Percentiles rank a stretch among this genome's conserved stretches.
Evolutionary conservation across 2,113 vertebrate genomes (phyloP).

Genomic region (Bubo bubo): DNA sequence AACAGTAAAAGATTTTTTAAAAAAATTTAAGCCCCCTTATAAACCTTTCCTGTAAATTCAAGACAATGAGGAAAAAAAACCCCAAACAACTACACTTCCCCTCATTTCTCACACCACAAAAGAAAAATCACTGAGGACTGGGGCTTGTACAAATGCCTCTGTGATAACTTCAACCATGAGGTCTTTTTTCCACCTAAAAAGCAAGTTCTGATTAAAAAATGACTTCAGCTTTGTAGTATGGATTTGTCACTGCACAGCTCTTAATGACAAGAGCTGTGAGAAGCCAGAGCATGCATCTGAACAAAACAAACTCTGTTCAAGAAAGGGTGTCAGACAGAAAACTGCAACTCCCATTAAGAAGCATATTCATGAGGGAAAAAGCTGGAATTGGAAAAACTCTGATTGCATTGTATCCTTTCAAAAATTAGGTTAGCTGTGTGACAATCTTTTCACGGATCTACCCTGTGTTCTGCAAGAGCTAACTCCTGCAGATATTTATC

Average conservation of each 20-base stretch:
- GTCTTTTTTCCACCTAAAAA: constrained; percentile 72
- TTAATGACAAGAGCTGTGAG: constrained; percentile 62
- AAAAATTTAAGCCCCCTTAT: neutral
- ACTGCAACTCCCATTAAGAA: neutral
- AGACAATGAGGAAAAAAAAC: neutral
- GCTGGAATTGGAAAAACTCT: neutral
- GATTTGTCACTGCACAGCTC: constrained; percentile 54
- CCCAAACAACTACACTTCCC: neutral
- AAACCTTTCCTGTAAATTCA: neutral
- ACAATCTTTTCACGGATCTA: neutral
- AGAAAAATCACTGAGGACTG: neutral
- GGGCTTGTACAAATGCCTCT: constrained; percentile 48
- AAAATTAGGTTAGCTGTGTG: constrained; percentile 28
- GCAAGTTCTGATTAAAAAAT: constrained; percentile 64
- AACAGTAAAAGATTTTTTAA: neutral
- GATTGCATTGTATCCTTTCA: neutral
- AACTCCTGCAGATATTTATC: neutral
- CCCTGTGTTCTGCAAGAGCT: neutral
- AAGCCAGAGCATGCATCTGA: constrained; percentile 59
- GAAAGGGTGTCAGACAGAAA: constrained; percentile 7
- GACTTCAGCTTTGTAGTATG: constrained; percentile 68
- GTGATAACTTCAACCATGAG: constrained; percentile 52
- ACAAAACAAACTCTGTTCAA: constrained; percentile 73
- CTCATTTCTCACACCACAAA: neutral
- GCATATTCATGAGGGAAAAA: constrained; percentile 39